These are phyloP conservation scores for Cephus rjabovi DNA, from an alignment of 2,888 invertebrate species.

Conservation along the genomic window DNA sequence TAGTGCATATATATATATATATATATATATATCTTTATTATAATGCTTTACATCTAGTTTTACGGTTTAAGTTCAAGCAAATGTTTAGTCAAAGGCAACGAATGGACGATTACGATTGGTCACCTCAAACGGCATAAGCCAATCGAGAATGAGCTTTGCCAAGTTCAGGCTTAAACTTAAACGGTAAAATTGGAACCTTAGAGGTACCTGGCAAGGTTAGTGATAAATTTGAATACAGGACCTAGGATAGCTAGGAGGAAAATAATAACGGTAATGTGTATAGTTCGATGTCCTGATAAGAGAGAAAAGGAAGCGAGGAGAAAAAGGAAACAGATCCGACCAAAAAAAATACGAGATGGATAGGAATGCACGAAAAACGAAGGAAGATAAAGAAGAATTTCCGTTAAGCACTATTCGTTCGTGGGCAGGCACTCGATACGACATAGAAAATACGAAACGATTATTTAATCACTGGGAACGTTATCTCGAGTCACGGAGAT, in stretches of 20 bases:
- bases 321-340: constrained; percentile 18
- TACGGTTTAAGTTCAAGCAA: constrained; percentile 22
- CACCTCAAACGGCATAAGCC: not conserved
- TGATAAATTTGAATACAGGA: constrained; percentile 17
- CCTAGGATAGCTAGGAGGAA: constrained; percentile 43
- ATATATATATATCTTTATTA: constrained; percentile 18
- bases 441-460: not conserved
- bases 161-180: not conserved
- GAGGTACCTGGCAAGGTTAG: not conserved
- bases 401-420: not conserved
- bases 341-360: not conserved
- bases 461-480: not conserved
- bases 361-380: not conserved
- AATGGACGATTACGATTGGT: constrained; percentile 14
- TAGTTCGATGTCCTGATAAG: constrained; percentile 41
- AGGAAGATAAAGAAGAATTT: not conserved
- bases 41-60: not conserved
- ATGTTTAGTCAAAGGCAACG: constrained; percentile 15
- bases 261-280: constrained; percentile 45
- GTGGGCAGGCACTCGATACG: not conserved
- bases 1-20: constrained; percentile 20
- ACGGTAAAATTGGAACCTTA: not conserved
- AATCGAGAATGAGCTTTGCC: constrained; percentile 3
- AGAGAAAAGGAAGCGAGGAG: not conserved
- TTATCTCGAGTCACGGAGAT: not conserved